phyloP scores from a whole-genome alignment of 2,888 invertebrate species.

The Neuroscelio doddi region DNA sequence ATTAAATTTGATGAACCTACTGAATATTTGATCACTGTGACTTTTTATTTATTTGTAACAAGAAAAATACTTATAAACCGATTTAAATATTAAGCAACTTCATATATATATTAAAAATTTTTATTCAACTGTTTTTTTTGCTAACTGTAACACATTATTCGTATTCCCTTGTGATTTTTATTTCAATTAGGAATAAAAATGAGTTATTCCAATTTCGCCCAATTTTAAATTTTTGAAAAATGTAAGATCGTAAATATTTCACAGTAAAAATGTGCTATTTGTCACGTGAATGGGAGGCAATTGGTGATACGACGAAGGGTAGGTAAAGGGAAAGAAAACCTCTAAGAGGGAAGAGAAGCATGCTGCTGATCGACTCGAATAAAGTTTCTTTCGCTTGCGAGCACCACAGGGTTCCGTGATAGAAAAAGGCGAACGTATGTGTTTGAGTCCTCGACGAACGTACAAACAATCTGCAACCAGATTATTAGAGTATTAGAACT shows the following conservation, averaged over 20 bases:
- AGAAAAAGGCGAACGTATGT: constrained; percentile 26
- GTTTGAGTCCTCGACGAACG: constrained; percentile 31
- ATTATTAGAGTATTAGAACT: constrained; percentile 71
- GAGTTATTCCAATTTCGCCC: constrained; percentile 1
- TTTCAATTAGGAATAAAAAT: neutral
- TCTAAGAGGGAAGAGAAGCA: constrained; percentile 56
- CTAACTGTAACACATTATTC: neutral
- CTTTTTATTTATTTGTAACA: too few relatives aligned
- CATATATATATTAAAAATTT: neutral
- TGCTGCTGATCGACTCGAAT: constrained; percentile 65
- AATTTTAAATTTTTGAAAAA: constrained; percentile 6
- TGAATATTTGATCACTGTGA: too few relatives aligned
- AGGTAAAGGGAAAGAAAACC: constrained; percentile 40
- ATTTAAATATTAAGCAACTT: too few relatives aligned
- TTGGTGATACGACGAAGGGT: constrained; percentile 43
- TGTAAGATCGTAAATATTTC: constrained; percentile 22
- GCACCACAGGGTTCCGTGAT: constrained; percentile 14
- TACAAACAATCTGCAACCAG: constrained; percentile 65
- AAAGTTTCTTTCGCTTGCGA: constrained; percentile 57
- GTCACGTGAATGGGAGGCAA: constrained; percentile 42
- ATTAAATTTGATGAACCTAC: too few relatives aligned
- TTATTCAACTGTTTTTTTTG: too few relatives aligned
- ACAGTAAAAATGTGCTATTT: constrained; percentile 35
- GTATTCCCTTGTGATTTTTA: neutral
- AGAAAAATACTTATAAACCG: too few relatives aligned